phyloP scores from a whole-genome alignment of 2,797 vertebrate species.

The Nasua narica region DNA sequence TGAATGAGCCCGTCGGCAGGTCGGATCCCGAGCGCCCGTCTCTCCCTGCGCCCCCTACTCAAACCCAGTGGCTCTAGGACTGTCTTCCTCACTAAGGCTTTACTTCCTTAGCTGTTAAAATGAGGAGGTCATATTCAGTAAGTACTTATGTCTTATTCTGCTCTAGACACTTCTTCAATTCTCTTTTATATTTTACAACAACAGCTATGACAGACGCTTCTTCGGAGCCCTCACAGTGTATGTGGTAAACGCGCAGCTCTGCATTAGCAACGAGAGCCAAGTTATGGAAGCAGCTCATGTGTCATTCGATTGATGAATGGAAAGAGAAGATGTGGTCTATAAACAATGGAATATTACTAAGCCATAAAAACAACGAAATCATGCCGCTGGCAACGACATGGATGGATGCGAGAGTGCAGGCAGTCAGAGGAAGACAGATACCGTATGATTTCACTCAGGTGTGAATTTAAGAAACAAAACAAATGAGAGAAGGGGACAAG shows the following conservation, averaged over 20 bases:
- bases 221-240: neutral
- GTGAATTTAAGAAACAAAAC: neutral
- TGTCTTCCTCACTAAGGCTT: neutral
- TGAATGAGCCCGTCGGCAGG: neutral
- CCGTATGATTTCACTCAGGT: neutral
- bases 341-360: neutral
- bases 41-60: neutral
- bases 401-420: neutral
- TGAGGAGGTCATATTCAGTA: neutral
- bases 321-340: neutral
- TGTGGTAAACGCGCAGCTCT: neutral
- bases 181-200: slow-evolving; percentile 32
- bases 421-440: neutral
- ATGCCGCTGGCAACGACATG: neutral
- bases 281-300: neutral
- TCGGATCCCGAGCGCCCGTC: neutral
- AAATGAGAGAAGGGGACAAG: neutral
- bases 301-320: neutral
- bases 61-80: neutral
- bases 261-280: neutral
- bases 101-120: slow-evolving; percentile 17
- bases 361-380: neutral
- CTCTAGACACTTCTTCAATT: neutral
- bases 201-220: slow-evolving; percentile 4
- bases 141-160: neutral